Percentiles rank a stretch among this genome's conserved stretches.
phyloP scores from a whole-genome alignment of 2,888 invertebrate species.

The Limnephilus rhombicus region DNA sequence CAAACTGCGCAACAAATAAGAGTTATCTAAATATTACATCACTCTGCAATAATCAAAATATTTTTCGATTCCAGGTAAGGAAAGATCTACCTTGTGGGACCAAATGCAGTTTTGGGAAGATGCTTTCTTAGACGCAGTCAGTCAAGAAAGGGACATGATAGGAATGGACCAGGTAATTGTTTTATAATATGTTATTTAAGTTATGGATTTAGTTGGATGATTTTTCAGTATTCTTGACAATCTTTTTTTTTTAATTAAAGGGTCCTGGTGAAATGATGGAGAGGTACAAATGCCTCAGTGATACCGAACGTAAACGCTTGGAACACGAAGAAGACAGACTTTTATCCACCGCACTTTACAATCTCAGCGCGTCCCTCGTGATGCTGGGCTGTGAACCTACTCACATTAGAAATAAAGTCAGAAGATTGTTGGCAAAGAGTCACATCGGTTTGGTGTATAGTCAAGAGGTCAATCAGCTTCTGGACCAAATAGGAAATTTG shows the following conservation, averaged over 20 bases:
- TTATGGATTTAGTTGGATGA: not conserved
- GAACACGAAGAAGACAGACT: constrained; percentile 99
- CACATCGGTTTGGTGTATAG: constrained; percentile 99
- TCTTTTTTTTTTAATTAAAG: constrained; percentile 65
- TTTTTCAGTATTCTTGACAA: not conserved
- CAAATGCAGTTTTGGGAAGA: constrained; percentile 99
- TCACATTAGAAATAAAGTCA: constrained; percentile 90
- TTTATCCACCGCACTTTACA: constrained; percentile 96
- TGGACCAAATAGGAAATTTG: constrained; percentile 96
- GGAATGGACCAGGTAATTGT: constrained; percentile 94
- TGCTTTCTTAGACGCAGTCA: constrained; percentile 97
- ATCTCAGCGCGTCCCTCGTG: constrained; percentile 96
- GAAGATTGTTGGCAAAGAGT: constrained; percentile 96
- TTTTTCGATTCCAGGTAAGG: constrained; percentile 78
- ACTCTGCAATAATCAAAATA: not conserved
- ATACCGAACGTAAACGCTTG: constrained; percentile 93
- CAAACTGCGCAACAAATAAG: not conserved
- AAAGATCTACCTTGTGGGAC: constrained; percentile 95
- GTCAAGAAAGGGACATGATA: constrained; percentile 98
- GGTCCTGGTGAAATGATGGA: constrained; percentile 99
- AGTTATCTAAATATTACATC: not conserved
- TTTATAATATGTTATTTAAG: not conserved
- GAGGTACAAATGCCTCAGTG: constrained; percentile 94
- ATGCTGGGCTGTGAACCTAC: constrained; percentile 92
- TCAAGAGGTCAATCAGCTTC: constrained; percentile 96